Evolutionary conservation across 2,888 invertebrate genomes (phyloP), one percentile per base, ranked within the genome.

Genomic region (Oscheius sp.): DNA sequence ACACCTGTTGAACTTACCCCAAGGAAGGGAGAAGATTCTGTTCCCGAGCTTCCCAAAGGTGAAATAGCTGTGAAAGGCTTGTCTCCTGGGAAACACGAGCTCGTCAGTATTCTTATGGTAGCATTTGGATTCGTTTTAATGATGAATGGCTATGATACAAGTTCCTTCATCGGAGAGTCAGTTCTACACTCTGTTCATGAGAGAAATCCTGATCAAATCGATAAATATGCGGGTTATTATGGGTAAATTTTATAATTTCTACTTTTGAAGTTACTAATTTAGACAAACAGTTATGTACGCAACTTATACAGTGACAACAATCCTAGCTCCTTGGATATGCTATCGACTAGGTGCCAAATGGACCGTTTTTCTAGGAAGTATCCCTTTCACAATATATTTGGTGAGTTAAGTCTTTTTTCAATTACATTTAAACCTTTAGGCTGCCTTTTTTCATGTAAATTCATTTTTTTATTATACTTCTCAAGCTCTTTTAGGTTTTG

Each of bases 251-350:
- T 8, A 8, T 20, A 3, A 5, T 10, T 29, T 33, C 33, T 31
- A 10, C 33, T 4, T 29, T 53, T 31, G 3, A 53, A 15, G 15
- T 8, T 12, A 50, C 12, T 33, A 15, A 12, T 39, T 25, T 39
- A 66, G 66, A 29, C 66, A 53, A 66, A 55, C 66, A 12, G 66
- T 55, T 6, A 45, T 66, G 31, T 66, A 66, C 29, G 66, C 55
- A 10, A 17, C 37, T 4, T 66, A 55, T 45, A 17, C 66, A 15
- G 10, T 66, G 6, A 17, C 66, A 12, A 66, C 66, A 8, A 23
- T 66, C 10, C 5, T 66, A n/a, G 25, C 53, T 17, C 66, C 66
- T 17, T 66, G 66, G 66, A 37, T 66, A 20, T 66, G 66, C 29
- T 66, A 55, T 45, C 31, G 45, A 17, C 29, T 66, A 27, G 66